phyloP scores from a whole-genome alignment of 2,113 vertebrate genomes.

The Dicerorhinus sumatrensis region DNA sequence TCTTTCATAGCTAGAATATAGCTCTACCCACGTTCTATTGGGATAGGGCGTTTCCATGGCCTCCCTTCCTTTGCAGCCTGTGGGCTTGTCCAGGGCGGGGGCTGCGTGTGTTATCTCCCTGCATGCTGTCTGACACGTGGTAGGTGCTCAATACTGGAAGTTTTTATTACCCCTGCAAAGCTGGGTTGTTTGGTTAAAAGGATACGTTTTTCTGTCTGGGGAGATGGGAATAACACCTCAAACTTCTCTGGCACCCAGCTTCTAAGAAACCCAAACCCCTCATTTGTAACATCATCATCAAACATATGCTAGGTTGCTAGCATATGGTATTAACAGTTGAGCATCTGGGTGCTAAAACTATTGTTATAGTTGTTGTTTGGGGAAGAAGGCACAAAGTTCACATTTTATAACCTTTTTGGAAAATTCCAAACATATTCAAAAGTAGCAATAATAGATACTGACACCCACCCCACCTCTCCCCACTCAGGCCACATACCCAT shows the following conservation, averaged over 20 bases:
- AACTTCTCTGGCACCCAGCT: not conserved
- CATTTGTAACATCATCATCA: not conserved
- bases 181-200: not conserved
- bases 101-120: rapidly evolving
- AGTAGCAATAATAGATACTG: not conserved
- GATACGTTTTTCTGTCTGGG: not conserved
- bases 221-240: not conserved
- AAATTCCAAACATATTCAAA: conserved; percentile 23
- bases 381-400: not conserved
- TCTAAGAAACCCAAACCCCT: not conserved
- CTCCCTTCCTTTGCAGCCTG: not conserved
- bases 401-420: not conserved
- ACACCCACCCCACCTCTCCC: too few relatives aligned
- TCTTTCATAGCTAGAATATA: not conserved
- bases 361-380: not conserved
- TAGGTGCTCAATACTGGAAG: not conserved
- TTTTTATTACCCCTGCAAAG: not conserved
- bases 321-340: too few relatives aligned
- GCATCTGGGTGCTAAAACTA: not conserved
- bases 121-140: not conserved
- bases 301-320: not conserved
- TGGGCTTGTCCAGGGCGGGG: not conserved
- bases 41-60: rapidly evolving
- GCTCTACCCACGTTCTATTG: not conserved
- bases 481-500: rapidly evolving